Base-by-base conservation (phyloP, 2,888 invertebrate genomes). In the Loripinus fragilis region DNA sequence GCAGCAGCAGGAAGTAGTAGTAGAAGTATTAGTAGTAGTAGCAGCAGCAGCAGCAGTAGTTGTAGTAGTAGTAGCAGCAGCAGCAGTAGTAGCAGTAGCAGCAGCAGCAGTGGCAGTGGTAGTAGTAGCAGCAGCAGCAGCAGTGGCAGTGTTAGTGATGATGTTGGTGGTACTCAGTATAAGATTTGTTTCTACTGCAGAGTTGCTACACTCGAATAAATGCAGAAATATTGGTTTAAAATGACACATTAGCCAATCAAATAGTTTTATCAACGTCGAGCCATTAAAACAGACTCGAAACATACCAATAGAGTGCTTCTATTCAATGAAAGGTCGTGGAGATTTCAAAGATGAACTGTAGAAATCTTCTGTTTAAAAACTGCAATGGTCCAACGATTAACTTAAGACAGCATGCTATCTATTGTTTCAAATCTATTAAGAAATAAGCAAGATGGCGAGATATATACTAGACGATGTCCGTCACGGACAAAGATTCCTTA, bases 51-150 rank as follows among this genome's bases (percentile, higher is more conserved):
- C 55, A 71, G 55, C 30, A 71, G 71, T 60, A 71, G 55, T 60
- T 52, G 71, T 60, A 71, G 71, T 60, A 71, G 55, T 60, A 60
- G 71, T 30, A 71, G 71, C 30, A 71, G 71, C 30, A 25, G 71
- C 30, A 71, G 52, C 55, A 55, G 71, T 71, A 71, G 71, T 64
- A 71, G 71, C 30, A 71, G 71, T 71, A 71, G 71, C 55, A 30
- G 71, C 30, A 55, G 71, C 30, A 35, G 23, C 38, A 35, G 33
- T 72, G 33, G 52, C 38, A 55, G 55, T 55, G 30, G 55, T 20
- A 55, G 55, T 20, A 55, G 52, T 15, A 52, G 52, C 15, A 52
- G 52, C 52, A 52, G 52, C 15, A 52, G 52, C 15, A 52, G 52
- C 25, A 52, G 52, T 15, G 25, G 52, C 25, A 52, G 5, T 52